Base-by-base conservation (phyloP, 2,888 invertebrate species). In the Pristionchus japonicus region DNA sequence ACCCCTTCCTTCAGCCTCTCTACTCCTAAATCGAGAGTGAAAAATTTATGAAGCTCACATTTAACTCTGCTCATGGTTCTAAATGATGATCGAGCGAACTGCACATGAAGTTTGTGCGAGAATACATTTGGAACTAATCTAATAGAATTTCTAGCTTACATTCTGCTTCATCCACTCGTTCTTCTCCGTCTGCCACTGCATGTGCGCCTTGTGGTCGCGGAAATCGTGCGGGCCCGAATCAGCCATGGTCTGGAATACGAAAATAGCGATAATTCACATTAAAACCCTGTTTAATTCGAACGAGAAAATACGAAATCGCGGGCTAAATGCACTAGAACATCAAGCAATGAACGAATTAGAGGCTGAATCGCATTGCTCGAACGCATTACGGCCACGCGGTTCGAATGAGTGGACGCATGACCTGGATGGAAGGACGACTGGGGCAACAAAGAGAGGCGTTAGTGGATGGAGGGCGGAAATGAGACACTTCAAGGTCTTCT, bases 161-260 rank as follows among this genome's bases (percentile, higher is more conserved):
- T 80, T 80, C 80, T 87, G n/a, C 61, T 61, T 74, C 20, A 80
- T 49, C 77, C 87, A 80, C 17, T 87, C 80, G 27, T 77, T 52
- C 61, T 77, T 80, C 61, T 87, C 87, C 15, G 64, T 23, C 61
- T 87, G 91, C 92, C 92, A 92, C 70, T 91, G 70, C 91, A 92
- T 92, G 87, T 92, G 92, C 61, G 91, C 91, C 77, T 90, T 89
- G 88, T 91, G 91, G 87, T 92, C 92, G 17, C 90, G 88, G 86
- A 92, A 92, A 88, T 92, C 91, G 86, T 92, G 92, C 17, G 92
- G 92, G 47, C 70, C 86, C n/a, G 85, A 61, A 11, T 43, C 47
- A n/a, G 67, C 17, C 86, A 86, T 86, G 27, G 17, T 47, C 77
- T 77, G 9, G 43, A 77, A 67, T 31, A 67, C 34, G n/a, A 77